Base-by-base conservation (phyloP, 2,888 invertebrate genomes). In the Acronicta leporina region DNA sequence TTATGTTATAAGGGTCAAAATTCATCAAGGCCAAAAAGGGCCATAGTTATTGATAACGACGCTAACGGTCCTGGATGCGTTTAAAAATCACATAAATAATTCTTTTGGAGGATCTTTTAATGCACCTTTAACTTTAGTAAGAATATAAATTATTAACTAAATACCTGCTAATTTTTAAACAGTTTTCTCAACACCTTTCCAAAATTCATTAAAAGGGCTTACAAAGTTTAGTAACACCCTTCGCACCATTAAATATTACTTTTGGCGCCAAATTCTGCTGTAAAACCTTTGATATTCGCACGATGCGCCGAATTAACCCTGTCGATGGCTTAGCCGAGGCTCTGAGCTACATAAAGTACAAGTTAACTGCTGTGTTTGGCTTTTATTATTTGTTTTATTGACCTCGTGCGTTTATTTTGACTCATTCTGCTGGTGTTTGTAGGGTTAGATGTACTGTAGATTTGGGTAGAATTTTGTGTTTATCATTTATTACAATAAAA, bases 331-430 rank as follows among this genome's bases (percentile, higher is more conserved):
- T 81, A 80, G 65, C 73, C 63, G 67, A 71, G 68, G 76, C 77
- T 68, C 65, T 75, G 73, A 57, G 80, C 77, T 70, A 74, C 80
- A 83, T 88, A 85, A 87, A 87, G 83, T 77, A 80, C 78, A 81
- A 82, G 83, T 87, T 85, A 85, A 87, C 81, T 79, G 73, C 71
- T 69, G 72, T 77, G 75, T 76, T 69, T 65, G 58, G 68, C 69
- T 81, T 86, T 87, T 85, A 85, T 85, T 86, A 81, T 87, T 82
- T 84, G 70, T 82, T 88, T 88, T 87, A 87, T 83, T 77, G 68
- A 58, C 45, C 52, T 47, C 46, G 52, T 75, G 69, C 65, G 61
- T 81, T 81, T 80, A 79, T 83, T 77, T 75, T 64, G 60, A 71
- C 44, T 55, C 63, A 59, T 74, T 70, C 62, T 68, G 57, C 53